Base-by-base conservation (phyloP, 64 coral and sea anemone genomes). In the Stichodactyla mertensii region DNA sequence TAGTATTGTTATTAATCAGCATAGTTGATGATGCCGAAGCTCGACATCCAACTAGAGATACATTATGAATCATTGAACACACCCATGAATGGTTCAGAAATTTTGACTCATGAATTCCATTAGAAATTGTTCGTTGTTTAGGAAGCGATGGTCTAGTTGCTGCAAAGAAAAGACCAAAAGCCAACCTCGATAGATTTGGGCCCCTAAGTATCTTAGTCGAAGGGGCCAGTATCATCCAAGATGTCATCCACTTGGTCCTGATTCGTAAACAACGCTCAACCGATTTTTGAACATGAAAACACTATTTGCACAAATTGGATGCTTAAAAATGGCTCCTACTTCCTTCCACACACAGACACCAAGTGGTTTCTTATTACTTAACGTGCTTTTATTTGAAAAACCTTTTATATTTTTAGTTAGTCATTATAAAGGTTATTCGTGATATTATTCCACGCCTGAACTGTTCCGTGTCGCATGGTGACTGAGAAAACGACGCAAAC, bases 241-340 rank as follows among this genome's bases (percentile, higher is more conserved):
- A 74, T 23, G 69, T 74, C 69, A 74, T 74, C 16, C 26, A 28
- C 69, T 74, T 74, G 69, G 69, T 9, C 24, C 24, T 74, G 2
- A 74, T 74, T 74, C 69, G 69, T 74, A 74, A 74, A 74, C 69
- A 74, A 74, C 69, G 69, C 69, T 31, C 24, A 27, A 74, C 24
- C 11, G 69, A n/a, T 10, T 36, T 28, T 74, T 74, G 24, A 74
- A 74, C 69, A 74, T 74, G 1, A 74, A 31, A 74, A 31, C 27
- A 27, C 27, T 12, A 71, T 71, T 36, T 74, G n/a, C 27, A 74
- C 69, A 31, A 26, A 74, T 74, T 31, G 27, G 8, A 74, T 31
- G 69, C 69, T 74, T 74, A 74, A 74, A 59, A 74, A 74, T 74
- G 24, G 69, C 24, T 74, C 27, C 8, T 6, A 8, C 4, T 74